Evolutionary conservation across 1,140 invertebrate species (phyloP), one percentile per base, ranked within the genome.

Genomic region (Euwallacea fornicatus): DNA sequence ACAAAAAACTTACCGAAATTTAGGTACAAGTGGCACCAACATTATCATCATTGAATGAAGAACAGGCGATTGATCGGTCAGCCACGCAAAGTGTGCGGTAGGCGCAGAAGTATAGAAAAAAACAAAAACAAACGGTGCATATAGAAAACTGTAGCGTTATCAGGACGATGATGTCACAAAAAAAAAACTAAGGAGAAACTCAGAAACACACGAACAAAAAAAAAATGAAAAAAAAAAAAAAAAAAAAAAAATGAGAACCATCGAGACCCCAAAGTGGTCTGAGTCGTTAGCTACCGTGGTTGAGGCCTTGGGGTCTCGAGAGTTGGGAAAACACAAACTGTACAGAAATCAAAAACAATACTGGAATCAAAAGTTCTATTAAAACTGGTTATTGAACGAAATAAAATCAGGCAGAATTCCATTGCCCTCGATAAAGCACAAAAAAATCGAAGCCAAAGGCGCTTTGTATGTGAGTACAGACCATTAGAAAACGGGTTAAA

Each of bases 121-220:
- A 81, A 80, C 77, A 76, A 80, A 81, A 81, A 81, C 78, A 81
- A 81, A 81, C 69, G 76, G 80, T 81, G 80, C 80, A 80, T 81
- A 76, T 79, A 81, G 78, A 81, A 81, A 72, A 79, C 76, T 79
- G 75, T 79, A 80, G 78, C 78, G 73, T 76, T 72, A 50, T 61
- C 59, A 78, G 54, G 73, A 75, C 66, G 67, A 71, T 50, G 73
- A 59, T 61, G 43, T 60, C 11, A 11, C 16, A 56, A 58, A n/a
- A n/a, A 44, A 70, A 70, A 70, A 55, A 42, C 4, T 8, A 63
- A 64, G 43, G 11, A 15, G 21, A 33, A 33, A 71, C 55, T 55
- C 42, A 68, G 59, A 68, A 53, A 68, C 21, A 33, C 21, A 33
- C n/a, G n/a, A n/a, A n/a, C n/a, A 33, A 33, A 33, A 4, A 33